These are phyloP conservation scores for Danionella dracula DNA, from an alignment of 2,797 vertebrate species.

Conservation along the genomic window DNA sequence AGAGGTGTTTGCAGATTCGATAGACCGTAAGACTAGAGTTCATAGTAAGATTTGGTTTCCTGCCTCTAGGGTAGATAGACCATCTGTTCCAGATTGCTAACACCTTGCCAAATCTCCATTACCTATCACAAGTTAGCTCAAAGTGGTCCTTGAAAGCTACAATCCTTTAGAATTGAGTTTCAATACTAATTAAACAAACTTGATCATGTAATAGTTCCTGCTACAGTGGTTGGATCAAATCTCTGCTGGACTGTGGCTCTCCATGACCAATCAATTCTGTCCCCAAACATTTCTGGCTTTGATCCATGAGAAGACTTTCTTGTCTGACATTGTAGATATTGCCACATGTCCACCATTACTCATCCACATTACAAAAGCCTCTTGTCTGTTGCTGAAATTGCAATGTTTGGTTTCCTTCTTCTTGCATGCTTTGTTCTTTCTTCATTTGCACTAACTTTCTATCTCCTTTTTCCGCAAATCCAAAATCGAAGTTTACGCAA, in stretches of 20 bases:
- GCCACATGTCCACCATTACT: not conserved
- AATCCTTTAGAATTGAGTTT: not conserved
- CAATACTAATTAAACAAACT: too few relatives aligned
- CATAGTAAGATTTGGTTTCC: conserved; percentile 99
- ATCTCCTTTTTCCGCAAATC: conserved; percentile 44
- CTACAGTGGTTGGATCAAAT: too few relatives aligned
- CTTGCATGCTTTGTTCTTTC: not conserved
- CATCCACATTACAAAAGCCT: not conserved
- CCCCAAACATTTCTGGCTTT: too few relatives aligned
- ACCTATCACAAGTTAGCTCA: not conserved
- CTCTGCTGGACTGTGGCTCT: too few relatives aligned
- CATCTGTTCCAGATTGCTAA: conserved; percentile 21
- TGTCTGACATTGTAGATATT: too few relatives aligned
- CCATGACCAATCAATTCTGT: too few relatives aligned
- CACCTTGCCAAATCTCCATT: not conserved
- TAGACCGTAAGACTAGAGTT: conserved; percentile 99
- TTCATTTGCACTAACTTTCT: not conserved
- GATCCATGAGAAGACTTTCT: too few relatives aligned
- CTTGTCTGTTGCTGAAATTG: not conserved
- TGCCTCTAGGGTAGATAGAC: conserved; percentile 90
- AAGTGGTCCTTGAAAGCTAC: not conserved
- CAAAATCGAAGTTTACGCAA: conserved; percentile 86
- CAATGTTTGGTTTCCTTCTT: not conserved
- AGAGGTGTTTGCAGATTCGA: conserved; percentile 99
- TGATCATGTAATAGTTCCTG: too few relatives aligned